phyloP scores from a whole-genome alignment of 2,113 vertebrate species.

The Sphyrna mokarran region DNA sequence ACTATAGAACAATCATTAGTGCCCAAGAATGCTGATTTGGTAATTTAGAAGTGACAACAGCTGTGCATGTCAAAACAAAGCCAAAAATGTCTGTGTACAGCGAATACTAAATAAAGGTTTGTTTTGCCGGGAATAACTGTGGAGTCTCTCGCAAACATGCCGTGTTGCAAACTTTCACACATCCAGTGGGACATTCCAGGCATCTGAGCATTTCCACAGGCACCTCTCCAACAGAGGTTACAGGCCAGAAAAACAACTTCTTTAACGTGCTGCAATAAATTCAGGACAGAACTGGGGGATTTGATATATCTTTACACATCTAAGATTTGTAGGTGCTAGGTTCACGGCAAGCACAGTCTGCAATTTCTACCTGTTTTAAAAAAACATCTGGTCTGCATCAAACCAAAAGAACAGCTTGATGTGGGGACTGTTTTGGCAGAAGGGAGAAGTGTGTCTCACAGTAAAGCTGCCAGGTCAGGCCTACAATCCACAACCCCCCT shows the following conservation, averaged over 20 bases:
- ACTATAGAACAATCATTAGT: neutral
- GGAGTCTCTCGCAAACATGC: neutral
- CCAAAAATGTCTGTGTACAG: neutral
- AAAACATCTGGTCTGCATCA: neutral
- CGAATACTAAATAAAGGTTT: slow-evolving; percentile 2
- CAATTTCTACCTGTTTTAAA: neutral
- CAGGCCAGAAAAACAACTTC: neutral
- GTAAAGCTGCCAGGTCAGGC: neutral
- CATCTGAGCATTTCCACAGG: neutral
- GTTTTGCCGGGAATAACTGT: neutral
- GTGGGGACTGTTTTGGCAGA: neutral
- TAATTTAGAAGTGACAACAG: slow-evolving; percentile 5
- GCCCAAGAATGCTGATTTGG: neutral
- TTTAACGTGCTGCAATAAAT: neutral
- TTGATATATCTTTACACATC: neutral
- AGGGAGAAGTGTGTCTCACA: neutral
- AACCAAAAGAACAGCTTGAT: neutral
- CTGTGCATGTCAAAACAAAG: slow-evolving; percentile 24
- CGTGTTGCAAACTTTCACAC: neutral
- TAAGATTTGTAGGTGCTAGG: neutral
- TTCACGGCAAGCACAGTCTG: neutral
- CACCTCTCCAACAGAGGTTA: neutral
- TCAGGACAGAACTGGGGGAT: neutral
- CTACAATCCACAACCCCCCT: too few species aligned
- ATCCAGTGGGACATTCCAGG: slow-evolving; percentile 16